phyloP scores from a whole-genome alignment of 2,113 vertebrate species.

The Myiopsitta monachus region DNA sequence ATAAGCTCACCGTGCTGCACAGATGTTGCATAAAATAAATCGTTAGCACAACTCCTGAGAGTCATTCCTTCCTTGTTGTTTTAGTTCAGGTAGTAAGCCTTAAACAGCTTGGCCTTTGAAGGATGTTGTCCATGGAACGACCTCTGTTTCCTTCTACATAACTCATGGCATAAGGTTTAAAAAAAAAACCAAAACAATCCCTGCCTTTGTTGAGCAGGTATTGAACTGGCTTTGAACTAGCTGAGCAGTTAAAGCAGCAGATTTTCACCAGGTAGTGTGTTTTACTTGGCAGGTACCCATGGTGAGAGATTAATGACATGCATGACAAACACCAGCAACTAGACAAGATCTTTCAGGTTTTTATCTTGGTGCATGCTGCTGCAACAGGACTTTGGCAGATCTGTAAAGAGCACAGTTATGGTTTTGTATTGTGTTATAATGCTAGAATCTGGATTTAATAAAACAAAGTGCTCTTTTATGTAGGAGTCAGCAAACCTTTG shows the following conservation, averaged over 20 bases:
- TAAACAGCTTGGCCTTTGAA: not conserved
- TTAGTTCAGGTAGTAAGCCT: not conserved
- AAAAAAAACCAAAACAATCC: not conserved
- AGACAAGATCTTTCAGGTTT: not conserved
- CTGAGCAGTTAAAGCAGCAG: not conserved
- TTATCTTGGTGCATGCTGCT: not conserved
- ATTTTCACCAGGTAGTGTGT: not conserved
- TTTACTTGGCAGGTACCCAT: not conserved
- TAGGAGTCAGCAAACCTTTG: not conserved
- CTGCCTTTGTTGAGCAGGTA: not conserved
- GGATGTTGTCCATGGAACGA: not conserved
- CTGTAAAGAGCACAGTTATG: not conserved
- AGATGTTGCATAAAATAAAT: slow-evolving; percentile 14
- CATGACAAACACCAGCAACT: not conserved
- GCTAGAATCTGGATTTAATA: not conserved
- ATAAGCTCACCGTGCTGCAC: not conserved
- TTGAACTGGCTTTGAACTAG: not conserved
- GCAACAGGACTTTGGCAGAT: not conserved
- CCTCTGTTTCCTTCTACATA: not conserved
- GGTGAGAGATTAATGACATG: not conserved
- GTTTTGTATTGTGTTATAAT: not conserved
- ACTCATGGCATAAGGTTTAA: not conserved
- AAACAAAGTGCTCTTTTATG: not conserved
- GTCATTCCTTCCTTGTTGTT: not conserved
- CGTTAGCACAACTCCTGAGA: not conserved